Base-by-base conservation (phyloP, 2,888 invertebrate genomes). In the Caenorhabditis drosophilae region DNA sequence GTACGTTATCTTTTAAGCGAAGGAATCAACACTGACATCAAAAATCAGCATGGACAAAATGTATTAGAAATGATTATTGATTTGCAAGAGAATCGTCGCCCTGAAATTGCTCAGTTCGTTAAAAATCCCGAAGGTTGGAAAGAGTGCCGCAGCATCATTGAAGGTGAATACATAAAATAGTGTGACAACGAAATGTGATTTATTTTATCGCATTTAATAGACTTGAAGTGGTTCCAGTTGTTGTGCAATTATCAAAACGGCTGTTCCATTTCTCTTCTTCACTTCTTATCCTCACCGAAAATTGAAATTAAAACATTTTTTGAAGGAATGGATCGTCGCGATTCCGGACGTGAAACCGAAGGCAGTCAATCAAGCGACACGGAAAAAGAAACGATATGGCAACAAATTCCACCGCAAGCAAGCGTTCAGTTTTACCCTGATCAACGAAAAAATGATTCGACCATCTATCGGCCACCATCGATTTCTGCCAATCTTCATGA, bases 71-170 rank as follows among this genome's bases (percentile, higher is more conserved):
- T 94, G 57, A 87, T 95, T 20, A 89, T 90, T 51, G 92, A 92
- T 79, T 91, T 92, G 84, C 91, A 92, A n/a, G 90, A 91, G 27
- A 90, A 92, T 79, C 91, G 91, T 2, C 91, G 92, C 7, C 90
- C 90, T 79, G 91, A 91, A 84, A 92, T 93, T 72, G 89, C 90
- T 71, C 89, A 90, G 76, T 89, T 92, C 74, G 91, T 94, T 34
- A 76, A 77, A 31, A 73, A 75, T 41, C 52, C 75, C 18, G 80
- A 83, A 36, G 71, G 74, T 15, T 78, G 79, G 79, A 56, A 59
- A 26, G 74, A 79, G 23, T 78, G 77, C 36, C 34, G 60, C 22
- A 27, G 40, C 1, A 51, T 75, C 1, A 73, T 78, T 27, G 67
- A 73, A 34, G 70, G 70, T 69, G 26, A 25, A 35, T 12, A 9